phyloP scores from a whole-genome alignment of 2,888 invertebrate genomes.

The Drosophila leonis region DNA sequence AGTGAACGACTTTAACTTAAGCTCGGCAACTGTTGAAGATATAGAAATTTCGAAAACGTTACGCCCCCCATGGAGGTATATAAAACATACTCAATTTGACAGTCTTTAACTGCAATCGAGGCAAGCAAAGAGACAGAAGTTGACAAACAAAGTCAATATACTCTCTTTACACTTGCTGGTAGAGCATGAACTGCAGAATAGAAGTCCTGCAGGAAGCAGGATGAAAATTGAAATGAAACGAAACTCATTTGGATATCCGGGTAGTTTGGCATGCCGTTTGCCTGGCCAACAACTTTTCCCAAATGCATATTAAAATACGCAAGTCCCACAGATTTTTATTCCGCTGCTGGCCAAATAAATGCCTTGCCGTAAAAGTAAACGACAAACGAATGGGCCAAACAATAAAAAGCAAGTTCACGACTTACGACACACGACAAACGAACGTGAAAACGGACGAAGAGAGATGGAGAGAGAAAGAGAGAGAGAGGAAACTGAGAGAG shows the following conservation, averaged over 20 bases:
- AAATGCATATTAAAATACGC: constrained; percentile 82
- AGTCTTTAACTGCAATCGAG: not conserved
- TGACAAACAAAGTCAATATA: not conserved
- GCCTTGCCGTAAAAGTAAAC: constrained; percentile 79
- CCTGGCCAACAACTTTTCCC: constrained; percentile 75
- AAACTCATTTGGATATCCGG: constrained; percentile 64
- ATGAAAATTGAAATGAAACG: constrained; percentile 75
- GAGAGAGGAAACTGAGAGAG: not conserved
- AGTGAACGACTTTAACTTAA: too few species aligned
- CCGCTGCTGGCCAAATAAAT: constrained; percentile 72
- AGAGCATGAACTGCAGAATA: not conserved
- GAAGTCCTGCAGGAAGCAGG: constrained; percentile 18
- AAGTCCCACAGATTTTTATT: constrained; percentile 48
- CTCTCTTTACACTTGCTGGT: not conserved
- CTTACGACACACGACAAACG: constrained; percentile 75
- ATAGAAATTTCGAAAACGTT: not conserved
- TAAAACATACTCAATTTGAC: not conserved
- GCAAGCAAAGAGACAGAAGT: not conserved
- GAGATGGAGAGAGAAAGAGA: constrained; percentile 9
- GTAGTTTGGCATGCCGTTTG: constrained; percentile 24
- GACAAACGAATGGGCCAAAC: constrained; percentile 73
- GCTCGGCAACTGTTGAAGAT: too few species aligned
- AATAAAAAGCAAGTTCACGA: constrained; percentile 68
- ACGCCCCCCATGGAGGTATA: too few species aligned
- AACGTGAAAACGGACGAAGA: constrained; percentile 59